Evolutionary conservation across 2,113 vertebrate species (phyloP).

Genomic region (Lamprotornis superbus): DNA sequence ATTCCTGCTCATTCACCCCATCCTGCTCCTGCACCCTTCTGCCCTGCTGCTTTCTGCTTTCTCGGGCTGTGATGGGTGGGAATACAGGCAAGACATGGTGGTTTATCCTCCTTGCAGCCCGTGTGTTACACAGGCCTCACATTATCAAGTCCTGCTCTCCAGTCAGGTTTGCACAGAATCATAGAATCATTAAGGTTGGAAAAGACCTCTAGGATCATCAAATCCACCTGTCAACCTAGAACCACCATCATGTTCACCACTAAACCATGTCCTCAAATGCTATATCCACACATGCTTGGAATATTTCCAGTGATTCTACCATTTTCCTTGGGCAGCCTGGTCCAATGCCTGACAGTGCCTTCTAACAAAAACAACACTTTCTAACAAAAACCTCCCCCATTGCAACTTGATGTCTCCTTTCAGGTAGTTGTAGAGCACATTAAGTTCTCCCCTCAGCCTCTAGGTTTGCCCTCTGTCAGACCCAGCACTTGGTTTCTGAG

Average conservation of each 20-base stretch:
- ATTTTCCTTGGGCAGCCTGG: background rate
- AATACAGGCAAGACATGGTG: background rate
- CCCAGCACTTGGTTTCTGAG: background rate
- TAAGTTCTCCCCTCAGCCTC: background rate
- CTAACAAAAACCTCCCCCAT: background rate
- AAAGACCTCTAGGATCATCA: background rate
- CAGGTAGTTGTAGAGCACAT: background rate
- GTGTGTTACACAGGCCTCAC: rapidly evolving
- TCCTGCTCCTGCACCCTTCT: background rate
- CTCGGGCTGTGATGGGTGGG: rapidly evolving
- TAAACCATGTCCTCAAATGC: background rate
- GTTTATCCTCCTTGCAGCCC: background rate
- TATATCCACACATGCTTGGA: background rate
- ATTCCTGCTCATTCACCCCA: background rate
- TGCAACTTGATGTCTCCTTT: background rate
- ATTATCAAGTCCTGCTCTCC: background rate
- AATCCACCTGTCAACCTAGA: background rate
- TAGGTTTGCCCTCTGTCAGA: background rate
- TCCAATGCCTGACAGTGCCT: background rate
- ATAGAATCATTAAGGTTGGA: background rate
- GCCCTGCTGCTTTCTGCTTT: background rate
- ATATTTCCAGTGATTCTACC: background rate
- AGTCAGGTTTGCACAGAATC: background rate
- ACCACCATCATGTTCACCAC: background rate
- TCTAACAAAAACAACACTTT: background rate